Base-by-base conservation (phyloP, 2,888 invertebrate genomes). In the Parelbella ahira region DNA sequence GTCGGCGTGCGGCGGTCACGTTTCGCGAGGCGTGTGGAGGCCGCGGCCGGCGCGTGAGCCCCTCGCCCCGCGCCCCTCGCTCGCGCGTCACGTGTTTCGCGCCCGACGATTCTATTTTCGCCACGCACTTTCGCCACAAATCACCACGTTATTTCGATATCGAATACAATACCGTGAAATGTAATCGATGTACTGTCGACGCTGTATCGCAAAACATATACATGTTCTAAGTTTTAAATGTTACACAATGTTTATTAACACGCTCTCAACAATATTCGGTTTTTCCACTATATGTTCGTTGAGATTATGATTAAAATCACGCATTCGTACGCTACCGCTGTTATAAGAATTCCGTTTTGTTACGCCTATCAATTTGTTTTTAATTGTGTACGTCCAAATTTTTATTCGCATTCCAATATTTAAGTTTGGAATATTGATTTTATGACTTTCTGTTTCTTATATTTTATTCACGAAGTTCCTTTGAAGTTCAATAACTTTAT, bases 1-100 rank as follows among this genome's bases (percentile, higher is more conserved):
- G 46, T 18, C 15, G 18, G 48, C 48, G 54, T 51, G 54, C 24
- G 49, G 20, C 56, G 60, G 81, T 84, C 84, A 86, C 86, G 86
- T 86, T 84, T 76, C 47, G 59, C 68, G 70, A 68, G 84, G 78
- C 75, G 80, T 80, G 81, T 74, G 62, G 70, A 65, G 66, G 67
- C 60, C 70, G 66, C 55, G 54, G 53, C 52, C 53, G 58, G 43
- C 53, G 51, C 54, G 54, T 55, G 65, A 68, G 65, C 68, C 69
- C 62, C 30, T 19, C 39, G 13, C 39, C 61, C 62, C 54, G 51
- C 13, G 1, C 55, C 53, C 51, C 49, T 47, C 52, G 32, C 45
- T 30, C 45, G 45, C 48, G 45, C 39, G 53, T 47, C 48, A 53
- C 51, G 56, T 53, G 58, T 56, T 52, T 45, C 53, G 43, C 44